Evolutionary conservation across 2,797 vertebrate species (phyloP).

Genomic region (Myotis vivesi): DNA sequence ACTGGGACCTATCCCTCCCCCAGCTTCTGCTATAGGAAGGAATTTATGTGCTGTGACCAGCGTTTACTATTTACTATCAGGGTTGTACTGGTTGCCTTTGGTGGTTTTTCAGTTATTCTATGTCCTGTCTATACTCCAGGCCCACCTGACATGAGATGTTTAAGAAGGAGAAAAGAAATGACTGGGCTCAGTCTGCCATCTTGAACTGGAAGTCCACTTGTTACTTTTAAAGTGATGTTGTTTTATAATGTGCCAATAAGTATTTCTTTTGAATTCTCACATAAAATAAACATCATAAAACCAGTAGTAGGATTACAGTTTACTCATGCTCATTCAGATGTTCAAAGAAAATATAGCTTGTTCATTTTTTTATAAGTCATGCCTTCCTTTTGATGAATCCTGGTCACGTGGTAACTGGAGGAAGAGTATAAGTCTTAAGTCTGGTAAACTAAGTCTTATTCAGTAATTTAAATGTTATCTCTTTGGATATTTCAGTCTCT

Average conservation of each 20-base stretch:
- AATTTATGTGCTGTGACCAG: background rate
- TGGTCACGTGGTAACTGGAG: background rate
- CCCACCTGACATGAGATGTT: background rate
- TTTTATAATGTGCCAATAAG: background rate
- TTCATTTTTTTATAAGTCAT: background rate
- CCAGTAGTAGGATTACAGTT: background rate
- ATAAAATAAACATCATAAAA: conserved; percentile 17
- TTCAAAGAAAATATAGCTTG: background rate
- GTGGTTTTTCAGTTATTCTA: conserved; percentile 4
- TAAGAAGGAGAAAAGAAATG: background rate
- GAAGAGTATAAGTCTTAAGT: background rate
- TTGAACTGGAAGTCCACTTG: background rate
- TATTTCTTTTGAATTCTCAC: background rate
- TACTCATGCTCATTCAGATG: background rate
- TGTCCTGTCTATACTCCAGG: background rate
- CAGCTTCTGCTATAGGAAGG: background rate
- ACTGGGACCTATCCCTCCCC: background rate
- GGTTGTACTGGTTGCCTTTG: background rate
- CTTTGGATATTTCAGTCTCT: background rate
- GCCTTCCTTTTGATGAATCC: conserved; percentile 14
- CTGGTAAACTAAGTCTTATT: background rate
- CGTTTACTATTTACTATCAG: background rate
- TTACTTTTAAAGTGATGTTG: conserved; percentile 28
- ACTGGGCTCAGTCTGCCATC: background rate
- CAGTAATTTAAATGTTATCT: background rate